Conservation (phyloP, 2,797 vertebrate species). For the Halcyon badia region DNA sequence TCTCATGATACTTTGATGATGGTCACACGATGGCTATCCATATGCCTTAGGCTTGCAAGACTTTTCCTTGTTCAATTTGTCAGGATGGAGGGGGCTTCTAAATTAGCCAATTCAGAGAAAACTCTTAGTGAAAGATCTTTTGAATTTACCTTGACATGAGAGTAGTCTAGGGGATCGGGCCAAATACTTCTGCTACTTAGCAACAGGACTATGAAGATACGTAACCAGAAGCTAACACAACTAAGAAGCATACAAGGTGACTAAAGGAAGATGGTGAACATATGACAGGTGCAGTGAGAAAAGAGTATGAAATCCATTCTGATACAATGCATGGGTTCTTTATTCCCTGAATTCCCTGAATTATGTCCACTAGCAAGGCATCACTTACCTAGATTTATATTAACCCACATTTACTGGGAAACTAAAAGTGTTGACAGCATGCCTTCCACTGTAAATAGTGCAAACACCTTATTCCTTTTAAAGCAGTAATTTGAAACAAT, state of each 20-base stretch:
- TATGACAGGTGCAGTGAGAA: not conserved
- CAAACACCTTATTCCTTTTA: not conserved
- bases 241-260: not conserved
- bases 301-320: not conserved
- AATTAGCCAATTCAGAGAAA: not conserved
- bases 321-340: not conserved
- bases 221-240: not conserved
- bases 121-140: not conserved
- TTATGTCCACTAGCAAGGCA: not conserved
- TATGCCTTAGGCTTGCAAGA: not conserved
- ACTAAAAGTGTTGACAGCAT: not conserved
- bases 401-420: not conserved
- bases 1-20: not conserved
- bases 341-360: not conserved
- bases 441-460: not conserved
- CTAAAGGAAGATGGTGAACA: not conserved
- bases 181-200: not conserved
- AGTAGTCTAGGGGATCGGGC: not conserved
- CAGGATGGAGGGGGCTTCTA: not conserved
- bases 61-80: not conserved
- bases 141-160: not conserved
- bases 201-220: not conserved
- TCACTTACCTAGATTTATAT: not conserved
- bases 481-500: not conserved
- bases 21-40: not conserved